phyloP scores from a whole-genome alignment of 2,888 invertebrate genomes.

The Platerodrilus igneus region DNA sequence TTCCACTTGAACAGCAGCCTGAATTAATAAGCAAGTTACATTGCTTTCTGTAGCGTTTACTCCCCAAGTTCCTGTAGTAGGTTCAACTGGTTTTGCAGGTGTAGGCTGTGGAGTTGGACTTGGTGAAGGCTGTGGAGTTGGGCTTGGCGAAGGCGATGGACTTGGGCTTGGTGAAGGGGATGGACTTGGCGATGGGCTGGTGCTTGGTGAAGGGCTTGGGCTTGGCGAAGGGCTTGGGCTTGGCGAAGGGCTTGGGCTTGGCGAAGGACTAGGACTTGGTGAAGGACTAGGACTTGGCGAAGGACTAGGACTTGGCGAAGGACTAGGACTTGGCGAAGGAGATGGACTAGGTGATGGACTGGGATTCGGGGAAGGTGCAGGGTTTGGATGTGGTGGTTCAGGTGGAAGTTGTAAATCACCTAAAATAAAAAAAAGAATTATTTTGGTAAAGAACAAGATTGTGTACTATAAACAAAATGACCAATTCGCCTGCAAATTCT shows the following conservation, averaged over 20 bases:
- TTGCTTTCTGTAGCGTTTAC: slow-evolving; percentile 42
- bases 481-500: no score
- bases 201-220: slow-evolving; percentile 28
- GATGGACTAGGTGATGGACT: slow-evolving; percentile 30
- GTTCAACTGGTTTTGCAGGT: slow-evolving; percentile 37
- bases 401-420: no score
- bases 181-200: slow-evolving; percentile 32
- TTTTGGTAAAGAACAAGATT: no score
- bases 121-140: slow-evolving; percentile 34
- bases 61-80: slow-evolving; percentile 51
- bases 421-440: no score
- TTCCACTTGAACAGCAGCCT: slow-evolving; percentile 64
- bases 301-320: slow-evolving; percentile 20
- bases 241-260: slow-evolving; percentile 24
- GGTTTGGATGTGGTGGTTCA: slow-evolving; percentile 42
- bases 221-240: slow-evolving; percentile 29
- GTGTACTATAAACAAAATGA: no score
- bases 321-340: slow-evolving; percentile 27
- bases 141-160: slow-evolving; percentile 31
- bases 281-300: slow-evolving; percentile 34
- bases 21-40: slow-evolving; percentile 58
- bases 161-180: slow-evolving; percentile 44
- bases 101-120: slow-evolving; percentile 36
- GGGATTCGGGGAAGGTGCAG: slow-evolving; percentile 41
- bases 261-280: slow-evolving; percentile 33